Evolutionary conservation across 1,140 invertebrate genomes (phyloP).

Genomic region (Zaprionus ornatus): DNA sequence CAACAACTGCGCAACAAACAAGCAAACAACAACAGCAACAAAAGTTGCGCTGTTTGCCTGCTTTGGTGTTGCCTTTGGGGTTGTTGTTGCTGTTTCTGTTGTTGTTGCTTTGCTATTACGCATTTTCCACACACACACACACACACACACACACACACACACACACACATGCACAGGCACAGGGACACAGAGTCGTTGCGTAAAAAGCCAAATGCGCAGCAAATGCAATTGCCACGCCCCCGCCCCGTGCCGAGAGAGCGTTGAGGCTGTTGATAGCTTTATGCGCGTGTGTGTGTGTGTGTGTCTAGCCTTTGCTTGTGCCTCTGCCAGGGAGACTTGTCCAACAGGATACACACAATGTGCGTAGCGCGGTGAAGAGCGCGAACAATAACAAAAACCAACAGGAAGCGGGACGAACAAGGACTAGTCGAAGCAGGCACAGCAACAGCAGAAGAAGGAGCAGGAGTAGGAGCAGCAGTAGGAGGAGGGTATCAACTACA

Average conservation of each 20-base stretch:
- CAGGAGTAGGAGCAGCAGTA: neutral
- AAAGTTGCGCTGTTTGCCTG: neutral
- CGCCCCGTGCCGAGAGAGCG: neutral
- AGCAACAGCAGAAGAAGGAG: neutral
- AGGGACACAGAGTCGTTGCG: constrained; percentile 48
- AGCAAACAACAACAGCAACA: constrained; percentile 14
- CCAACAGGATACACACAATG: constrained; percentile 52
- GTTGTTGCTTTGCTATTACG: constrained; percentile 39
- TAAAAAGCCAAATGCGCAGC: constrained; percentile 76
- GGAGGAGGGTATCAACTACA: neutral
- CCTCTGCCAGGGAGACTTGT: constrained; percentile 36
- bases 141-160: constrained; percentile 24
- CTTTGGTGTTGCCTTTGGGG: constrained; percentile 17
- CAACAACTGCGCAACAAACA: constrained; percentile 45
- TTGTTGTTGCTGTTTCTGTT: constrained; percentile 29
- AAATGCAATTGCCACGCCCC: constrained; percentile 78
- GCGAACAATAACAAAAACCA: constrained; percentile 33
- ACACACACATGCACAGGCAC: constrained; percentile 18
- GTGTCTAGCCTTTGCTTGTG: constrained; percentile 24
- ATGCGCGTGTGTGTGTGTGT: constrained; percentile 12
- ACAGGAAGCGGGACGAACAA: neutral
- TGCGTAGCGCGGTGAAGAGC: constrained; percentile 36
- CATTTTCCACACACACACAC: constrained; percentile 43
- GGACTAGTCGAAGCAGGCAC: neutral
- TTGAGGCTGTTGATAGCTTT: neutral